Percentiles rank a stretch among this genome's conserved stretches.
phyloP scores from a whole-genome alignment of 2,113 vertebrate genomes.

The Smithornis capensis region DNA sequence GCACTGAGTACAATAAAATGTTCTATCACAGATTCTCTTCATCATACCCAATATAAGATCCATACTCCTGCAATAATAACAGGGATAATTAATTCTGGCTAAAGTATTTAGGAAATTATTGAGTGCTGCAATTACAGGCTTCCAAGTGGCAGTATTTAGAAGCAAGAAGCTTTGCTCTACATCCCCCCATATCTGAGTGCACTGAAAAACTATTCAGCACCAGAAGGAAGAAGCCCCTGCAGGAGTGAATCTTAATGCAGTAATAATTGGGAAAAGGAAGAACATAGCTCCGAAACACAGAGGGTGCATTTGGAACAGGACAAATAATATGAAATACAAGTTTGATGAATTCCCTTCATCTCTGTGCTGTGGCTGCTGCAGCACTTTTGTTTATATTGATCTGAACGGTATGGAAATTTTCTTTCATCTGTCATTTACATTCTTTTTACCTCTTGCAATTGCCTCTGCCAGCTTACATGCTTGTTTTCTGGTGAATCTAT shows the following conservation, averaged over 20 bases:
- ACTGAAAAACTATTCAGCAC: background rate
- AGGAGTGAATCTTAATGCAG: conserved; percentile 39
- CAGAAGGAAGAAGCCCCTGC: conserved; percentile 15
- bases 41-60: conserved; percentile 18
- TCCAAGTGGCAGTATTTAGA: conserved; percentile 16
- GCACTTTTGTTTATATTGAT: conserved; percentile 53
- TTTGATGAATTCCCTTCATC: conserved; percentile 43
- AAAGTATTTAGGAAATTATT: conserved; percentile 53
- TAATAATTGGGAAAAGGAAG: conserved; percentile 35
- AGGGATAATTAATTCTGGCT: conserved; percentile 57
- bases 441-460: conserved; percentile 55
- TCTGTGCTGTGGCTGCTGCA: conserved; percentile 17
- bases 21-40: conserved; percentile 13
- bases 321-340: conserved; percentile 19
- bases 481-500: conserved; percentile 57
- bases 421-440: conserved; percentile 66
- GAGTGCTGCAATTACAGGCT: conserved; percentile 55
- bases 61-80: conserved; percentile 25
- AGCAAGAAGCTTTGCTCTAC: background rate
- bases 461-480: conserved; percentile 45
- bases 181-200: background rate
- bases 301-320: conserved; percentile 41
- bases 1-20: conserved; percentile 1
- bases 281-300: background rate
- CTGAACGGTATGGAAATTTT: conserved; percentile 27